A percentile compares a stretch with the other conserved stretches of the same genome.
Conservation (phyloP, 2,797 vertebrate genomes). For the Vireo griseus region DNA sequence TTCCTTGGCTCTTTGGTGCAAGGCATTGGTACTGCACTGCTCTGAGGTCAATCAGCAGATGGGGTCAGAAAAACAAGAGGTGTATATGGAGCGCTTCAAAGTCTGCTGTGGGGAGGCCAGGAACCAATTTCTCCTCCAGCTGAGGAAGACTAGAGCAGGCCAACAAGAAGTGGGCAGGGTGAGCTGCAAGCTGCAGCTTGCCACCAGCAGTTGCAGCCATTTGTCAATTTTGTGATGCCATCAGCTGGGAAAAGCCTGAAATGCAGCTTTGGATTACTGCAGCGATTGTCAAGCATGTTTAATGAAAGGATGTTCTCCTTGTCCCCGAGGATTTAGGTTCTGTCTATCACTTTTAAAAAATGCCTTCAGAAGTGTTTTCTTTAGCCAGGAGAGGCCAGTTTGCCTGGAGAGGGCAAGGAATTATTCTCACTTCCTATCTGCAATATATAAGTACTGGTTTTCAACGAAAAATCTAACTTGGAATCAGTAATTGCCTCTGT, state of each 20-base stretch:
- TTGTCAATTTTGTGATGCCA: constrained; percentile 63
- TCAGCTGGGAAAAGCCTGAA: constrained; percentile 60
- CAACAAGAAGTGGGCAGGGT: neutral
- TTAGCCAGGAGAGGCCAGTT: neutral
- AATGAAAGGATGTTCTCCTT: neutral
- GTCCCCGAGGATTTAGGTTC: neutral
- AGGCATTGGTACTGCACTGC: neutral
- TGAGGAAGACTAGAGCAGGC: neutral
- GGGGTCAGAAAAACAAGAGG: neutral
- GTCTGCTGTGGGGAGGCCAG: neutral
- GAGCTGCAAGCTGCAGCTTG: neutral
- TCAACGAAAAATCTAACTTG: neutral
- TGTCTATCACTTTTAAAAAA: neutral
- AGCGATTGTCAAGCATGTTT: neutral
- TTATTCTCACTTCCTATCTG: neutral
- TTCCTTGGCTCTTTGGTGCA: neutral
- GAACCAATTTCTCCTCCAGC: neutral
- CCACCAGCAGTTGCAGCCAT: neutral
- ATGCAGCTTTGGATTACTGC: neutral
- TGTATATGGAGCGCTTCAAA: neutral
- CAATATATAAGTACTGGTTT: neutral
- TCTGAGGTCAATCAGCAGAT: neutral
- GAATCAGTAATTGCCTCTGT: neutral
- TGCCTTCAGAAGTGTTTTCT: neutral
- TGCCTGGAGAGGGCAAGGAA: neutral